These are phyloP conservation scores for Erebia palarica DNA, from an alignment of 2,888 invertebrate species.

Conservation along the genomic window DNA sequence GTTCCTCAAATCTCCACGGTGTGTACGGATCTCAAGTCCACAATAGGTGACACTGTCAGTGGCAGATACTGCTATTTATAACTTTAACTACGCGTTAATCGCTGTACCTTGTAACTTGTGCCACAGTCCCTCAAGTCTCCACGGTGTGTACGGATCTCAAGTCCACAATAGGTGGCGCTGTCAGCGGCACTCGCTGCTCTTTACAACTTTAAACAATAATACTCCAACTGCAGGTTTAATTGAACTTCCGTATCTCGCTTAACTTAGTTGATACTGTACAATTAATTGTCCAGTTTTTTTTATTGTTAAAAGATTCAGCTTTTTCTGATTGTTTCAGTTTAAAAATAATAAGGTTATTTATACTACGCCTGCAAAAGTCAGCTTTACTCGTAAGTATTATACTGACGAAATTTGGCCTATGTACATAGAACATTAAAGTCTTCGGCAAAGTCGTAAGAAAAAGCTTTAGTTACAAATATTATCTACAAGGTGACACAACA, in stretches of 20 bases:
- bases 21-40: constrained; percentile 45
- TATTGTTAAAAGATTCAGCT: neutral
- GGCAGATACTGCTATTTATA: constrained; percentile 48
- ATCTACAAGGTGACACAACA: no score
- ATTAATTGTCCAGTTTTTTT: constrained; percentile 28
- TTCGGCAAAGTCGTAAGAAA: no score
- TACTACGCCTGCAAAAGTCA: no score
- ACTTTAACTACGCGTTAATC: constrained; percentile 30
- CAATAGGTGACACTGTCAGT: constrained; percentile 51
- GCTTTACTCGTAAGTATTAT: no score
- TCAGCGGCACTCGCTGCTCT: constrained; percentile 47
- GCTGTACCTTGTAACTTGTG: constrained; percentile 10
- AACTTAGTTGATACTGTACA: constrained; percentile 39
- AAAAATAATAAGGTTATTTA: constrained; percentile 4
- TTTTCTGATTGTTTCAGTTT: neutral
- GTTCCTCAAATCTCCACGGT: constrained; percentile 38
- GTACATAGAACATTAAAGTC: no score
- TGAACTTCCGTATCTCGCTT: constrained; percentile 42
- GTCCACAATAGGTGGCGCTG: constrained; percentile 51
- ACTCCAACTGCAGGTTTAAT: constrained; percentile 47
- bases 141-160: constrained; percentile 44
- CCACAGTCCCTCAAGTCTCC: constrained; percentile 35
- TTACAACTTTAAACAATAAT: constrained; percentile 51
- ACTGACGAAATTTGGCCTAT: no score
- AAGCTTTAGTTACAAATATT: no score